Evolutionary conservation across 2,797 vertebrate genomes (phyloP).

Genomic region (Microcaecilia unicolor): DNA sequence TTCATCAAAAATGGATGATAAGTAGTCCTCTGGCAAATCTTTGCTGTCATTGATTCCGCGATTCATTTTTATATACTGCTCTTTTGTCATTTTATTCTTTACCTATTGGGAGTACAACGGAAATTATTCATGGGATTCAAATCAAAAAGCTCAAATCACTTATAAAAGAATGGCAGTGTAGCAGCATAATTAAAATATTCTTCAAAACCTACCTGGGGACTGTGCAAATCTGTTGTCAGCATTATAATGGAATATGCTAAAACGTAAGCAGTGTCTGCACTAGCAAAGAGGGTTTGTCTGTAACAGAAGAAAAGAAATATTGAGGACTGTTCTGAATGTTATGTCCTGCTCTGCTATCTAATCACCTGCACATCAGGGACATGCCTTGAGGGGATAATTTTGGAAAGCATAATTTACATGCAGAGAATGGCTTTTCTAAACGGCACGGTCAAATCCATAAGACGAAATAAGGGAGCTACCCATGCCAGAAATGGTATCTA

Average conservation of each 20-base stretch:
- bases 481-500: too few relatives aligned
- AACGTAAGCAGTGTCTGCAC: constrained; percentile 92
- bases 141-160: neutral
- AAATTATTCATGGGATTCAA: neutral
- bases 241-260: constrained; percentile 94
- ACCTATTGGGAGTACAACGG: constrained; percentile 55
- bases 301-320: constrained; percentile 9
- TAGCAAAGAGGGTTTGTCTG: constrained; percentile 90
- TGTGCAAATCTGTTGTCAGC: constrained; percentile 94
- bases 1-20: constrained; percentile 89
- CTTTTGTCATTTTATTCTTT: constrained; percentile 97
- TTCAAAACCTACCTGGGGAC: constrained; percentile 73
- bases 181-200: neutral
- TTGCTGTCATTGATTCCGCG: constrained; percentile 94
- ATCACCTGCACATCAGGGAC: too few relatives aligned
- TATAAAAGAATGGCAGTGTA: neutral
- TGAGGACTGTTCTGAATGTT: too few relatives aligned
- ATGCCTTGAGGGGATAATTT: too few relatives aligned
- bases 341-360: neutral
- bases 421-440: too few relatives aligned
- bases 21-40: constrained; percentile 88
- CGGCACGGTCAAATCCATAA: too few relatives aligned
- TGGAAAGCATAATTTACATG: too few relatives aligned
- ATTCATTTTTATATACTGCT: constrained; percentile 98
- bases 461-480: too few relatives aligned